Evolutionary conservation across 2,888 invertebrate genomes (phyloP), one percentile per base, ranked within the genome.

Genomic region (Calameuta pallipes): DNA sequence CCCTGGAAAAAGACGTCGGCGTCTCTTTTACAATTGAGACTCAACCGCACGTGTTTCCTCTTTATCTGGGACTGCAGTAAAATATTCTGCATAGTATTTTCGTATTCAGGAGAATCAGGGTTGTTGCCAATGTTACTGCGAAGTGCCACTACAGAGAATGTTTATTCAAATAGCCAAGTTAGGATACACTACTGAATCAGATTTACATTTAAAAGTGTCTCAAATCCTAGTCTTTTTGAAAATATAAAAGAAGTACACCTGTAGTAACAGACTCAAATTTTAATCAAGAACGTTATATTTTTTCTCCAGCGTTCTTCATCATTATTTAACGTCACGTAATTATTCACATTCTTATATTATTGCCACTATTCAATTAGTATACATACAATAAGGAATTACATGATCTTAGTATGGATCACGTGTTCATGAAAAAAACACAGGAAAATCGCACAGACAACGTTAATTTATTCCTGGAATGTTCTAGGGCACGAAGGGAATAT

Each of bases 71-170:
- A 23, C 56, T 56, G 56, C 56, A 56, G 56, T 56, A 56, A 56
- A 56, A 56, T 56, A 56, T 56, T 56, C 56, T 56, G 56, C 56
- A 56, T 56, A 56, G 56, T 85, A 86, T 87, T 86, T 86, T 86
- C 83, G 78, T 85, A 86, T 85, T 83, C 82, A 85, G 85, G 85
- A 83, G 76, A 82, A 87, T 87, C 87, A 87, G 88, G 87, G 85
- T 87, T 84, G 82, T 56, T 56, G 56, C 56, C 56, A 56, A 56
- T 36, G 36, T 11, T 35, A 15, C 11, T 31, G 23, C 13, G 31
- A 41, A 36, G 30, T 73, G 13, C 31, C 23, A 37, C 33, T 34
- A 33, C 23, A 34, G 15, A 73, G 35, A 73, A 73, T 73, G 41
- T 35, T 73, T 76, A 56, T 76, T 41, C 56, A 34, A 34, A 33